Conservation (phyloP, 2,888 invertebrate species). For the Metallyticus violacea region DNA sequence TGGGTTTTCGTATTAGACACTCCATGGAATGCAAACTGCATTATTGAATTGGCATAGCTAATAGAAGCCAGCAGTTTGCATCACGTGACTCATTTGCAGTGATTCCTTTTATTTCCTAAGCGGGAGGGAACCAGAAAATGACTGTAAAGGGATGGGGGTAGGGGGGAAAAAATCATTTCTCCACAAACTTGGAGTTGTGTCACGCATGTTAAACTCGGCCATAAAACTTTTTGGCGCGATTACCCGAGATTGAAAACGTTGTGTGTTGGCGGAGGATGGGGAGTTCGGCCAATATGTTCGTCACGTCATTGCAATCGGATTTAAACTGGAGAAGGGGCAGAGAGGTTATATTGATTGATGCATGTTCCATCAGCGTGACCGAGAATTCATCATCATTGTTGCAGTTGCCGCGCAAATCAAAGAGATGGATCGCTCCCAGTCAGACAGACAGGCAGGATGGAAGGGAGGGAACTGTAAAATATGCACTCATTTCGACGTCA, state of each 20-base stretch:
- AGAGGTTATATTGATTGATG: slow-evolving; percentile 21
- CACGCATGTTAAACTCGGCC: slow-evolving; percentile 13
- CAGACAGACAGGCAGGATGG: not conserved
- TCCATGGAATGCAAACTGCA: not conserved
- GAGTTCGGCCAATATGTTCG: slow-evolving; percentile 29
- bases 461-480: slow-evolving; percentile 27
- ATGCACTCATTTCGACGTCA: slow-evolving; percentile 27
- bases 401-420: slow-evolving; percentile 31
- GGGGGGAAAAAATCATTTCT: slow-evolving; percentile 6
- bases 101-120: not conserved
- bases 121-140: not conserved
- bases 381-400: slow-evolving; percentile 30
- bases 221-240: slow-evolving; percentile 19
- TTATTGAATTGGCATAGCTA: not conserved
- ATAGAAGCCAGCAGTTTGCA: not conserved
- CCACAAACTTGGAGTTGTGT: slow-evolving; percentile 19
- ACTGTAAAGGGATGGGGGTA: not conserved
- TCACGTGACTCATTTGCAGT: not conserved
- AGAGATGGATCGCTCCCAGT: slow-evolving; percentile 30
- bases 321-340: slow-evolving; percentile 11
- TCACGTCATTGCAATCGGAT: slow-evolving; percentile 27
- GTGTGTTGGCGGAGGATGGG: not conserved
- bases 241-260: slow-evolving; percentile 17
- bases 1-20: not conserved
- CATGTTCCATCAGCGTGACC: slow-evolving; percentile 22